phyloP scores from a whole-genome alignment of 1,140 invertebrate genomes.

The Panulirus ornatus region DNA sequence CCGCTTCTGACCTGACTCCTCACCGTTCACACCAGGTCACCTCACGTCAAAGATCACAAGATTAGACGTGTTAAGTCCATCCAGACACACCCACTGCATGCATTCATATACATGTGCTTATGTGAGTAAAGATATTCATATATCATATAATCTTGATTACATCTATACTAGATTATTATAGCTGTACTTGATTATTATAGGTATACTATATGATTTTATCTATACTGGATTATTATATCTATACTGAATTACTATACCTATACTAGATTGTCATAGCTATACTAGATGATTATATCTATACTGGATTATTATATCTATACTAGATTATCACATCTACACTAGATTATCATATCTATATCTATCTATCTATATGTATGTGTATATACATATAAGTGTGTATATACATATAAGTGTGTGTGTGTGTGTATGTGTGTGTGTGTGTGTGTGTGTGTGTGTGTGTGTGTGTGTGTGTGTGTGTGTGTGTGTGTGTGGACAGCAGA shows the following conservation, averaged over 20 bases:
- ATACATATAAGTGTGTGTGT: not conserved
- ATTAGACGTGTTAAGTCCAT: constrained; percentile 49
- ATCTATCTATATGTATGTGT: constrained; percentile 22
- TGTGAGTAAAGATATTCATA: too few relatives aligned
- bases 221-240: too few relatives aligned
- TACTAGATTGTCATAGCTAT: too few relatives aligned
- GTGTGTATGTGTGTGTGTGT: not conserved
- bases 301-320: not conserved
- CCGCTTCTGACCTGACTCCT: constrained; percentile 23
- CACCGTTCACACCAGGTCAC: not conserved
- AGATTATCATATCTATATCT: not conserved
- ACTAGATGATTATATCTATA: not conserved
- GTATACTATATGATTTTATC: too few relatives aligned
- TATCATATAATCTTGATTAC: too few relatives aligned
- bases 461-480: not conserved
- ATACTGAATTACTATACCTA: too few relatives aligned
- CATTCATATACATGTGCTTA: too few relatives aligned
- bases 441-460: constrained; percentile 4
- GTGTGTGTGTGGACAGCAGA: not conserved
- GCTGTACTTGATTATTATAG: too few relatives aligned
- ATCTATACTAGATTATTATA: too few relatives aligned
- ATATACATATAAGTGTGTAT: constrained; percentile 15
- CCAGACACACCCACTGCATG: not conserved
- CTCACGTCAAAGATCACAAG: constrained; percentile 34
- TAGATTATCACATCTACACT: not conserved